Percentiles rank a stretch among this genome's conserved stretches.
phyloP scores from a whole-genome alignment of 2,888 invertebrate species.

The Drosophila testacea region DNA sequence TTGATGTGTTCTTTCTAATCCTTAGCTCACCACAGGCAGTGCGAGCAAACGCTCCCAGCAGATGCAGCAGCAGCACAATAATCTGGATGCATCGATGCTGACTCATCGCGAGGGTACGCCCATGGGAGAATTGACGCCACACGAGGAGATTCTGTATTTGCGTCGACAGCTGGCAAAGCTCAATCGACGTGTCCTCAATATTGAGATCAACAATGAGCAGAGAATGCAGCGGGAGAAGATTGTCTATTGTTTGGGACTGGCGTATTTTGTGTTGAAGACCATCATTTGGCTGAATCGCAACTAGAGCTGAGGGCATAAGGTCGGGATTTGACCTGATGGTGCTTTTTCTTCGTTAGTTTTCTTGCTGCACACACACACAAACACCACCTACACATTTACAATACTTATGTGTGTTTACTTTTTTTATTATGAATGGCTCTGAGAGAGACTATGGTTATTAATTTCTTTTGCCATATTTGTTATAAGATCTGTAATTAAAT shows the following conservation, averaged over 20 bases:
- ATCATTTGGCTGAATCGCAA: conserved; percentile 92
- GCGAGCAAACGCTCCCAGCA: conserved; percentile 78
- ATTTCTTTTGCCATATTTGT: conserved; percentile 66
- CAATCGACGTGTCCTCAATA: conserved; percentile 93
- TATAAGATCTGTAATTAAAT: conserved; percentile 68
- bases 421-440: conserved; percentile 47
- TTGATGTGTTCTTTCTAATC: neutral
- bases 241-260: conserved; percentile 92
- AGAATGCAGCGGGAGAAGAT: conserved; percentile 94
- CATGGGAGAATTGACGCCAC: conserved; percentile 88
- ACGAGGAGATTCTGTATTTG: conserved; percentile 93
- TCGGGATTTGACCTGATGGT: conserved; percentile 36
- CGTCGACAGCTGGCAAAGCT: conserved; percentile 94
- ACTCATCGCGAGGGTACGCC: conserved; percentile 89
- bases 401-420: conserved; percentile 22
- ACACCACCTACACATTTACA: conserved; percentile 23
- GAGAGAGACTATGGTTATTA: conserved; percentile 46
- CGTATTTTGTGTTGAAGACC: conserved; percentile 94
- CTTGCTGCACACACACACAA: conserved; percentile 46
- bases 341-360: conserved; percentile 48
- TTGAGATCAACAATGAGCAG: conserved; percentile 94
- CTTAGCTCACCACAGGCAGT: conserved; percentile 81
- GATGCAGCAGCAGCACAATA: conserved; percentile 64
- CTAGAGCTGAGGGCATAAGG: conserved; percentile 66
- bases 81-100: conserved; percentile 78